These are phyloP conservation scores for Agriopis leucophaearia DNA, from an alignment of 2,888 invertebrate genomes.

Conservation along the genomic window DNA sequence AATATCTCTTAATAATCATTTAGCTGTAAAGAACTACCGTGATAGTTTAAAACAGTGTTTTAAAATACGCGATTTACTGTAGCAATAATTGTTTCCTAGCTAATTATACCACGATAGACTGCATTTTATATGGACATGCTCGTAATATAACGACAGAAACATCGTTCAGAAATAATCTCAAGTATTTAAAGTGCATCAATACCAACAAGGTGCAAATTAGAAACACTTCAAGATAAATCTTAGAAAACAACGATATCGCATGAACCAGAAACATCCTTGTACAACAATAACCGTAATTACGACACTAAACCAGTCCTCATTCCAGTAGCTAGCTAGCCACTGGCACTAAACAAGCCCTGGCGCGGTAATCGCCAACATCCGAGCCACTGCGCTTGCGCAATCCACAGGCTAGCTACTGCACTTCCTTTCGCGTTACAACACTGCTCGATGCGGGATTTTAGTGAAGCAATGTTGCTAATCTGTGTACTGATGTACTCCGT, in stretches of 20 bases:
- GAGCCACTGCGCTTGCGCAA: slow-evolving; percentile 72
- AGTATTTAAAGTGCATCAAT: no score
- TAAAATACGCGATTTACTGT: no score
- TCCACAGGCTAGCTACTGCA: slow-evolving; percentile 49
- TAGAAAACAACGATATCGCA: not conserved
- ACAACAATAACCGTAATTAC: slow-evolving; percentile 44
- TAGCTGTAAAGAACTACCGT: no score
- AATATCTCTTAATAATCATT: no score
- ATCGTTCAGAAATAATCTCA: not conserved
- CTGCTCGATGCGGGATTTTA: slow-evolving; percentile 65
- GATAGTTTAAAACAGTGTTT: no score
- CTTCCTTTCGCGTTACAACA: slow-evolving; percentile 69
- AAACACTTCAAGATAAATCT: slow-evolving; percentile 3
- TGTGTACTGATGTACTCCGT: slow-evolving; percentile 30
- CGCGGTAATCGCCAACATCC: slow-evolving; percentile 75
- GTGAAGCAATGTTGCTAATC: slow-evolving; percentile 54
- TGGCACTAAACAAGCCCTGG: slow-evolving; percentile 46
- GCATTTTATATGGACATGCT: no score
- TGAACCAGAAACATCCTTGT: slow-evolving; percentile 31
- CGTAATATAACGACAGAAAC: no score
- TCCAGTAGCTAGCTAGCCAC: slow-evolving; percentile 42
- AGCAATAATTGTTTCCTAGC: no score
- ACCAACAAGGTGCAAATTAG: slow-evolving; percentile 8
- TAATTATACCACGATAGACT: no score
- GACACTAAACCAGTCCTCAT: slow-evolving; percentile 38